Evolutionary conservation across 2,797 vertebrate genomes (phyloP), one percentile per base, ranked within the genome.

Genomic region (Diglossa cyanea): DNA sequence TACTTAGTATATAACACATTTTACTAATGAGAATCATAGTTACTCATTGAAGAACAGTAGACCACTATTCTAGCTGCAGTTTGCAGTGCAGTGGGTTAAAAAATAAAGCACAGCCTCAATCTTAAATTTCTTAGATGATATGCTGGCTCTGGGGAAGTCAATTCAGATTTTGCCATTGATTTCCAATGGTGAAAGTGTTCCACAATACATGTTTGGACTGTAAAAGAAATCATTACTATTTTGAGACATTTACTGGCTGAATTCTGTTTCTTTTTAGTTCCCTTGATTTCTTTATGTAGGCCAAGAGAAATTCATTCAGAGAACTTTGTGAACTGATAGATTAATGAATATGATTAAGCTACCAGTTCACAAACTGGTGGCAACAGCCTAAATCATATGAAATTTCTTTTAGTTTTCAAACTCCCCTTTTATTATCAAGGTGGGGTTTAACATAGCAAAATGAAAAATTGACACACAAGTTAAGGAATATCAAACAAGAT

Each of bases 151-250:
- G 35, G 28, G 72, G 77, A 94, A 89, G 60, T 79, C 67, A 79
- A 87, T 85, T 83, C 80, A 91, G 94, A 91, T 92, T 91, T 96
- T 93, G 25, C 31, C 73, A 95, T 90, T 94, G 92, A 93, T 92
- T 96, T 96, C 87, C 87, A 78, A 51, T 88, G 26, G 23, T 53
- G 26, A 85, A 39, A 90, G 7, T 51, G 26, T 88, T 78, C 42
- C 21, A 78, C 21, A 61, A 40, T 66, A 62, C 24, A 39, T n/a
- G 31, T 75, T 88, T 77, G 62, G 67, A 88, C 67, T 90, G 62
- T 85, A 88, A 89, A 92, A 93, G 10, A 84, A 90, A 93, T 92
- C 72, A 54, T 77, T 96, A 70, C 15, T 81, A 72, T 94, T 94
- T 94, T 88, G 88, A 92, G 79, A 84, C 11, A 53, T 86, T 81